Base-by-base conservation (phyloP, 2,797 vertebrate species). In the Basileuterus tristriatus region DNA sequence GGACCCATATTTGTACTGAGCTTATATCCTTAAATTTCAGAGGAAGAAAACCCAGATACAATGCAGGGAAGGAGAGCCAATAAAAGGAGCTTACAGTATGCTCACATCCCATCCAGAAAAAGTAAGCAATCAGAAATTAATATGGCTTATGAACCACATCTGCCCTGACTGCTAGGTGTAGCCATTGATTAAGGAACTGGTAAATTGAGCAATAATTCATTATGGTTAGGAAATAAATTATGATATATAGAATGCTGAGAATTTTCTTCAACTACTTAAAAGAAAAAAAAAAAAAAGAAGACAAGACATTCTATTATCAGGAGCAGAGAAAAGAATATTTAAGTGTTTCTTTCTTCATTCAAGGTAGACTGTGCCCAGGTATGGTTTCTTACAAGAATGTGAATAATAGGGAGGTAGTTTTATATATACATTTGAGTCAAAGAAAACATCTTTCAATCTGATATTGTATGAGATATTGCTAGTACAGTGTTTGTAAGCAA, bases 21-120 rank as follows among this genome's bases (percentile, higher is more conserved):
- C 34, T 63, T 19, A 44, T 21, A 67, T n/a, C 24, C 29, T 59
- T 47, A 9, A 32, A 43, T 83, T 83, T 77, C 60, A 77, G 44
- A 29, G 27, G 29, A 47, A 67, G 39, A 59, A 86, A 86, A n/a
- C 2, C 6, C 26, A 63, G 7, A 24, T 14, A 44, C 4, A 65
- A 5, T 10, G 13, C 15, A 55, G 30, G 3, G 13, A 47, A 67
- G 12, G 26, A 88, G 41, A 68, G 8, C 5, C 5, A 41, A 34
- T 64, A 56, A 49, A 6, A 47, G 12, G 8, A 41, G 3, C 12
- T 22, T 39, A 36, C 0, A 3, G 3, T 59, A 12, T 23, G 24
- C 8, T 78, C 10, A 52, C 27, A 37, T 44, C 23, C 26, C 9
- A 60, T n/a, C 5, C 36, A 83, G 62, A 34, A 71, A 75, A 91